These are phyloP conservation scores for Macaca mulatta DNA, from an alignment of 2,113 vertebrate species.

Conservation along the genomic window DNA sequence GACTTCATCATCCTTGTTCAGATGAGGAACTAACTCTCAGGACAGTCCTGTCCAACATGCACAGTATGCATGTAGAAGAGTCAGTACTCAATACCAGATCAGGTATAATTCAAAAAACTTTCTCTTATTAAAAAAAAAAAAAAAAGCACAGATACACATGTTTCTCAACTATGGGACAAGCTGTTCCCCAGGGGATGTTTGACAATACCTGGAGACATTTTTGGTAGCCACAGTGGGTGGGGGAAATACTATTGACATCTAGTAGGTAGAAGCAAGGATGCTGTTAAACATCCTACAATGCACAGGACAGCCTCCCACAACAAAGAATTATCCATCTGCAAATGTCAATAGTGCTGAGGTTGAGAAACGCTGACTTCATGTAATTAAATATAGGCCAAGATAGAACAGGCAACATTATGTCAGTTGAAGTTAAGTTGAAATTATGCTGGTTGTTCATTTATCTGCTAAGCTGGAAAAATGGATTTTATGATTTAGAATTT, in stretches of 20 bases:
- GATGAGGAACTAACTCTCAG: neutral
- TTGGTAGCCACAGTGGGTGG: neutral
- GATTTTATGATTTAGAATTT: neutral
- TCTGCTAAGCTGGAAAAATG: neutral
- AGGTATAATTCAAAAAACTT: neutral
- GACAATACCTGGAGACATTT: neutral
- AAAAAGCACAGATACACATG: neutral
- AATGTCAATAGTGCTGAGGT: neutral
- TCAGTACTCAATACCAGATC: neutral
- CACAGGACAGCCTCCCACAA: neutral
- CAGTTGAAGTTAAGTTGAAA: neutral
- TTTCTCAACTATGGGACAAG: neutral
- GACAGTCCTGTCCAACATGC: neutral
- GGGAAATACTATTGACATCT: neutral
- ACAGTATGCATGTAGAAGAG: neutral
- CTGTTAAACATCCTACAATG: neutral
- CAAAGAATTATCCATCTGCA: neutral
- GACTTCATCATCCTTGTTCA: neutral
- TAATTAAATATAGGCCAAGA: constrained; percentile 12
- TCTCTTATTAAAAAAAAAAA: neutral
- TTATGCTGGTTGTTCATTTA: neutral
- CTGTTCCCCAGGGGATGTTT: neutral
- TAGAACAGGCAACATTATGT: neutral
- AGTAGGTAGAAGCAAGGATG: neutral
- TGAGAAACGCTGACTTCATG: neutral